Evolutionary conservation across 2,888 invertebrate species (phyloP), one percentile per base, ranked within the genome.

Genomic region (Parochlus steinenii): DNA sequence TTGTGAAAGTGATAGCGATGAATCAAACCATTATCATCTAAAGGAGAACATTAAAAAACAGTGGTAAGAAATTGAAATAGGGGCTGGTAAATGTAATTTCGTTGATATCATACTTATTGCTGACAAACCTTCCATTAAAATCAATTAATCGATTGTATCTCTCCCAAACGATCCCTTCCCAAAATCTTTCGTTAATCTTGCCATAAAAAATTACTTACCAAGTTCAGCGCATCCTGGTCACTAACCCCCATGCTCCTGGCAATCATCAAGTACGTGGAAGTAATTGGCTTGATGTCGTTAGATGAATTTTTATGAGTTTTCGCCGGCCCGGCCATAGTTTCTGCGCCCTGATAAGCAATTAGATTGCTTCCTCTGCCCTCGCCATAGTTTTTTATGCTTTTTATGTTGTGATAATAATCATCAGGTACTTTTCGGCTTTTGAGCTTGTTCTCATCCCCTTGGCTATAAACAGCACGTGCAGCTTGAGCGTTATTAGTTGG

Each of bases 211-310:
- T 55, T 52, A 67, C 69, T 67, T 54, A 69, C 69, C 62, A 66
- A 61, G 52, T 64, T 66, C 45, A 69, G 48, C 6, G 70, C 69
- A 48, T 71, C 66, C 48, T 69, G 66, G 52, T 71, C 67, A 50
- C 65, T 58, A 46, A 71, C 57, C 38, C 72, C 74, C 56, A 82
- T 63, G 54, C 68, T 78, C 53, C 80, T 66, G 65, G 83, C 82
- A 50, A 82, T 74, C 54, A 82, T 83, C 56, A 89, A 63, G 60
- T 87, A 87, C 22, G 85, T 81, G 34, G 86, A 85, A 31, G 87
- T 89, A 46, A 87, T 86, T 30, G 89, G 87, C 49, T 87, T 71
- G 49, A 80, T 36, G 36, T 36, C 24, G 36, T 25, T 24, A 14
- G 36, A 18, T 28, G 28, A 36, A 30, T 24, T 10, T 28, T 31